Percentiles rank a stretch among this genome's conserved stretches.
phyloP scores from a whole-genome alignment of 2,888 invertebrate species.

The Nomada flava region DNA sequence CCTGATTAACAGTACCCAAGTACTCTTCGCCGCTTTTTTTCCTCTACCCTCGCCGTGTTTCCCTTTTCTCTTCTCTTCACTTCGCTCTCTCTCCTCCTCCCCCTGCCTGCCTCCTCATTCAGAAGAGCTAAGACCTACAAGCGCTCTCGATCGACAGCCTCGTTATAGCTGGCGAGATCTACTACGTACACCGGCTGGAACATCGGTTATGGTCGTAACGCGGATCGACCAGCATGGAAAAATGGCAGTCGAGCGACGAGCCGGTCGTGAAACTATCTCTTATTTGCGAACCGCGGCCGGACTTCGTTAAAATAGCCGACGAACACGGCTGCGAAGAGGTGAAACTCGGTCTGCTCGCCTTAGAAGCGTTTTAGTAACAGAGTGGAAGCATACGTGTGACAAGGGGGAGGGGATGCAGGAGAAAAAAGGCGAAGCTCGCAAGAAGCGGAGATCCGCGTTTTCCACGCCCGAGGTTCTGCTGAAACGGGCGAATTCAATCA shows the following conservation, averaged over 20 bases:
- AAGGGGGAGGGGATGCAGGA: not conserved
- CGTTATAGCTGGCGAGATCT: conserved; percentile 67
- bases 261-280: conserved; percentile 73
- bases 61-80: conserved; percentile 20
- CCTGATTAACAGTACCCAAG: conserved; percentile 55
- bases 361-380: not conserved
- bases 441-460: conserved; percentile 66
- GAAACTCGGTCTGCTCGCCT: conserved; percentile 56
- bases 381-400: conserved; percentile 14
- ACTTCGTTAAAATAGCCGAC: conserved; percentile 68
- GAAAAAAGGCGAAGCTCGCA: conserved; percentile 40
- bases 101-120: conserved; percentile 8
- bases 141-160: conserved; percentile 60
- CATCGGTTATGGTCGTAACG: conserved; percentile 67
- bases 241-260: conserved; percentile 61
- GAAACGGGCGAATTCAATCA: conserved; percentile 67
- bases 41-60: not conserved
- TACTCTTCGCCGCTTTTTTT: conserved; percentile 28
- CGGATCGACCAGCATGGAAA: conserved; percentile 65
- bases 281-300: conserved; percentile 59
- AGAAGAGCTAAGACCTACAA: conserved; percentile 7
- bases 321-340: conserved; percentile 48
- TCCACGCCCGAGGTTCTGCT: conserved; percentile 70
- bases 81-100: not conserved
- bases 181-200: not conserved